phyloP scores from a whole-genome alignment of 2,113 vertebrate genomes.

The Salvelinus fontinalis region DNA sequence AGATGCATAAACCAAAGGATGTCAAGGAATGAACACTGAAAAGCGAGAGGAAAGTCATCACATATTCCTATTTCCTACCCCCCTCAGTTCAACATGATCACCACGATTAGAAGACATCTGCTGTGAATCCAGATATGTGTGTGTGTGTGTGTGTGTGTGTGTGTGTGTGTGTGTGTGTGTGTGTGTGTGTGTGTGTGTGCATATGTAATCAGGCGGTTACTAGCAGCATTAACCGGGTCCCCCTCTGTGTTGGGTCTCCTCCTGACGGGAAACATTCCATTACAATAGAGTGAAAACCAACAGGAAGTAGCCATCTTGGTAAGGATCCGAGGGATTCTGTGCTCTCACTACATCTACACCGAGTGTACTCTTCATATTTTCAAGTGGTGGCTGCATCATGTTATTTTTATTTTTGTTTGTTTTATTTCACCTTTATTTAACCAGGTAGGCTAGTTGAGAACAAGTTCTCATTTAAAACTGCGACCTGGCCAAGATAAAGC shows the following conservation, averaged over 20 bases:
- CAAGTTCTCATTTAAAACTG: too few species aligned
- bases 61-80: constrained; percentile 73
- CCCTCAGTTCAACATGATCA: constrained; percentile 75
- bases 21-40: constrained; percentile 35
- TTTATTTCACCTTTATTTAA: too few species aligned
- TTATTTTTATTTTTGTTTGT: too few species aligned
- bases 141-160: background rate
- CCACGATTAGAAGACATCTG: constrained; percentile 81
- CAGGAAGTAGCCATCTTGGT: too few species aligned
- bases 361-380: too few species aligned
- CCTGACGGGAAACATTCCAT: constrained; percentile 72
- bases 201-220: constrained; percentile 63
- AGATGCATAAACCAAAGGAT: constrained; percentile 70
- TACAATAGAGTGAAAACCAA: constrained; percentile 24
- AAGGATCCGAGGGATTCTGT: too few species aligned
- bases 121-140: constrained; percentile 59
- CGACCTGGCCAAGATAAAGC: too few species aligned
- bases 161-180: too few species aligned
- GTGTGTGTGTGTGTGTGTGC: too few species aligned
- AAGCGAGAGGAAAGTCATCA: constrained; percentile 76
- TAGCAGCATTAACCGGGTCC: constrained; percentile 58
- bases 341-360: too few species aligned
- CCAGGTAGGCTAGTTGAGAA: too few species aligned
- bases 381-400: too few species aligned
- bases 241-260: constrained; percentile 68